A percentile compares a stretch with the other conserved stretches of the same genome.
phyloP scores from a whole-genome alignment of 2,888 invertebrate species.

The Platycheirus rosarum region DNA sequence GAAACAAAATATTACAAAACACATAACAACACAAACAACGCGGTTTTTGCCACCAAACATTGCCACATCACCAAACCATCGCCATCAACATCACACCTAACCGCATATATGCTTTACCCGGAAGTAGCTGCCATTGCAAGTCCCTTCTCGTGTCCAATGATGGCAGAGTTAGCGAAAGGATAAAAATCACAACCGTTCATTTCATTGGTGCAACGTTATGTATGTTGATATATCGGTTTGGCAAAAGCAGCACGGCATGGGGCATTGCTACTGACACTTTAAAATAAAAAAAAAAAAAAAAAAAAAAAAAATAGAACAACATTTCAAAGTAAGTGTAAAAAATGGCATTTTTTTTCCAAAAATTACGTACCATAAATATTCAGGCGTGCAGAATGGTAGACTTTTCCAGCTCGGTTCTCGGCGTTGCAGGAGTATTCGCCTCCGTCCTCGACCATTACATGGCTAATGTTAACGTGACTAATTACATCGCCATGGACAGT shows the following conservation, averaged over 20 bases:
- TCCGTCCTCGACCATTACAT: conserved; percentile 90
- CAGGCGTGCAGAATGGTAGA: conserved; percentile 88
- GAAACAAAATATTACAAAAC: conserved; percentile 51
- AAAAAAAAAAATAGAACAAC: conserved; percentile 27
- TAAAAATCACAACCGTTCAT: conserved; percentile 58
- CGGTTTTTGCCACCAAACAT: conserved; percentile 5
- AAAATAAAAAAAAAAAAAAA: conserved; percentile 12
- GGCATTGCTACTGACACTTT: conserved; percentile 35
- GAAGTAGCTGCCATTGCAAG: conserved; percentile 44
- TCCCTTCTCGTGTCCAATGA: neutral
- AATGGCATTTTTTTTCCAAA: conserved; percentile 59
- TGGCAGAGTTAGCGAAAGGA: conserved; percentile 17
- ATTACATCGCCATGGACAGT: conserved; percentile 91
- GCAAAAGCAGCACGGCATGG: conserved; percentile 8
- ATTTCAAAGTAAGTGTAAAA: conserved; percentile 43
- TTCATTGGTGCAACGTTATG: conserved; percentile 58
- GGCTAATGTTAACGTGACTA: conserved; percentile 92
- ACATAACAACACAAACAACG: conserved; percentile 49
- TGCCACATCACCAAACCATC: conserved; percentile 20
- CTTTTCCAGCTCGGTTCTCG: conserved; percentile 89
- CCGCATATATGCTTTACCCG: conserved; percentile 19
- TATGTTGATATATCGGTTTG: conserved; percentile 19
- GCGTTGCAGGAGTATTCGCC: conserved; percentile 91
- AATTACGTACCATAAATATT: conserved; percentile 89
- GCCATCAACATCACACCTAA: conserved; percentile 10